phyloP scores from a whole-genome alignment of 2,888 invertebrate species.

The Germaria angustata region DNA sequence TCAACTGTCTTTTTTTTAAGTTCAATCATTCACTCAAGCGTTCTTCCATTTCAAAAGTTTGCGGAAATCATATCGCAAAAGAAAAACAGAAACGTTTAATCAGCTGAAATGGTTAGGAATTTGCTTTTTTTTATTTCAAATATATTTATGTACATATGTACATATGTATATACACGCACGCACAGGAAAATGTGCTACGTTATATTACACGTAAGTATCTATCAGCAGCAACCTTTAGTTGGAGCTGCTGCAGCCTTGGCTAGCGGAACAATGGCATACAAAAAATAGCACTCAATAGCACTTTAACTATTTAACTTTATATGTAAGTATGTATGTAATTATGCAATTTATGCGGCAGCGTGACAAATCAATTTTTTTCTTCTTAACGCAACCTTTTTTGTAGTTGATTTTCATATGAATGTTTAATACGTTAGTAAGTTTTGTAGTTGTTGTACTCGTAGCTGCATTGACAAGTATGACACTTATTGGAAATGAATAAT shows the following conservation, averaged over 20 bases:
- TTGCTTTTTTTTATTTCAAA: too few relatives aligned
- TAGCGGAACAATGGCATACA: constrained; percentile 30
- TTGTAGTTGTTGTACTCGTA: constrained; percentile 17
- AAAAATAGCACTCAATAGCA: constrained; percentile 16
- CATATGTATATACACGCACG: neutral
- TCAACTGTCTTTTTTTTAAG: constrained; percentile 11
- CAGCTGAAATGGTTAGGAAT: constrained; percentile 48
- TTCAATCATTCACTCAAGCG: constrained; percentile 20
- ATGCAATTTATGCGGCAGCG: constrained; percentile 78
- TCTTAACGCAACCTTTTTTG: constrained; percentile 17
- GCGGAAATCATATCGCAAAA: constrained; percentile 53
- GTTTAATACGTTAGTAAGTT: constrained; percentile 2
- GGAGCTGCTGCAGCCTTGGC: constrained; percentile 33
- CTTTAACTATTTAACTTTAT: neutral
- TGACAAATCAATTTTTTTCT: constrained; percentile 70
- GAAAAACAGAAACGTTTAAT: constrained; percentile 53
- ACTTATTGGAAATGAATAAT: constrained; percentile 50
- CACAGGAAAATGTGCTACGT: neutral
- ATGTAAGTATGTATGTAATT: constrained; percentile 69
- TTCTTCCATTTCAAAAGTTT: constrained; percentile 25
- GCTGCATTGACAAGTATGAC: constrained; percentile 51
- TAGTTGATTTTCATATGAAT: constrained; percentile 12
- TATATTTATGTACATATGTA: too few relatives aligned
- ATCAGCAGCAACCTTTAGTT: constrained; percentile 41
- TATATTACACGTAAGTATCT: neutral